These are phyloP conservation scores for Entomobrya multifasciata DNA, from an alignment of 2,888 invertebrate species.

Conservation along the genomic window DNA sequence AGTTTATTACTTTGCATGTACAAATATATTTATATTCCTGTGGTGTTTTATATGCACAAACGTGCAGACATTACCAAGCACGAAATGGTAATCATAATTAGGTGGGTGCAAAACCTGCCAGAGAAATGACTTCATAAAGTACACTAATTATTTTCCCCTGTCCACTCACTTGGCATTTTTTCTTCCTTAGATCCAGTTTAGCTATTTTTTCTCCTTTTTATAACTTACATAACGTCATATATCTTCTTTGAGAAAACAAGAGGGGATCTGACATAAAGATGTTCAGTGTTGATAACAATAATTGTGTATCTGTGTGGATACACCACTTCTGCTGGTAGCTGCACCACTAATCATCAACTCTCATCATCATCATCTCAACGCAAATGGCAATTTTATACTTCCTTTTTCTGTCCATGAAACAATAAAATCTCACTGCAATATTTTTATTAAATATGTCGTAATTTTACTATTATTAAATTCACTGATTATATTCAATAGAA, in stretches of 20 bases:
- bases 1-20: too few relatives aligned
- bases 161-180: conserved; percentile 43
- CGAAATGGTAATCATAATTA: conserved; percentile 64
- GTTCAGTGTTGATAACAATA: conserved; percentile 56
- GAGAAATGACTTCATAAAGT: conserved; percentile 68
- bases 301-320: conserved; percentile 30
- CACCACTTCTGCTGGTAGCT: not conserved
- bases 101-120: conserved; percentile 68
- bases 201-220: not conserved
- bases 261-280: conserved; percentile 64
- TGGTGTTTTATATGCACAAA: not conserved
- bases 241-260: conserved; percentile 48
- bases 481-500: not conserved
- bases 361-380: conserved; percentile 30
- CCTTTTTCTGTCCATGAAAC: conserved; percentile 16
- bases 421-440: conserved; percentile 24
- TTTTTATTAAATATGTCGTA: conserved; percentile 20
- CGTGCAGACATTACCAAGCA: conserved; percentile 45
- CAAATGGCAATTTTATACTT: conserved; percentile 43
- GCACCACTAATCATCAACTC: conserved; percentile 54
- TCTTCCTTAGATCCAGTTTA: not conserved
- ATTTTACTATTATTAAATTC: conserved; percentile 21
- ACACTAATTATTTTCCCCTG: conserved; percentile 65
- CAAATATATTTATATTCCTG: not conserved
- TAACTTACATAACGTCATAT: conserved; percentile 15